phyloP scores from a whole-genome alignment of 2,797 vertebrate species.

The Garrulus glandarius region DNA sequence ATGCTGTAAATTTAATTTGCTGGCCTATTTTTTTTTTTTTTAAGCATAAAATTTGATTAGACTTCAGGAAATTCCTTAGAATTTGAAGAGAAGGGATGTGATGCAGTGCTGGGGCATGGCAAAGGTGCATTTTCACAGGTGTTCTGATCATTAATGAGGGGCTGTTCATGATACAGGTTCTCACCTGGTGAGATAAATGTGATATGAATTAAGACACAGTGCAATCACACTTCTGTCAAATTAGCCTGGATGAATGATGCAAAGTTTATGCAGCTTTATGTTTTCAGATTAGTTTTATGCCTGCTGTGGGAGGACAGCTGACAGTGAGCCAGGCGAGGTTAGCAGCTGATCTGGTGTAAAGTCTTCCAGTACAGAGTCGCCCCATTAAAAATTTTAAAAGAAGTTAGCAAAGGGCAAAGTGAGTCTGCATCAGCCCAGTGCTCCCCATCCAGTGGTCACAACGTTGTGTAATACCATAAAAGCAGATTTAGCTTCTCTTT shows the following conservation, averaged over 20 bases:
- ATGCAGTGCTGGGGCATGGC: not conserved
- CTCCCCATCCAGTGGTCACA: not conserved
- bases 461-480: not conserved
- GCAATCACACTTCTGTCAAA: constrained; percentile 31
- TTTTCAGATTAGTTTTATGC: constrained; percentile 47
- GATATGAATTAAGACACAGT: not conserved
- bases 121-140: not conserved
- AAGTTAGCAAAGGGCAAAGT: not conserved
- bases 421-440: not conserved
- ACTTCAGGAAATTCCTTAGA: not conserved
- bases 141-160: not conserved
- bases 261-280: constrained; percentile 44
- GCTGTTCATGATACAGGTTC: not conserved
- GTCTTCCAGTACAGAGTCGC: not conserved
- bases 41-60: not conserved
- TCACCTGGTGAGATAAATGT: not conserved
- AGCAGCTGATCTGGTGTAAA: constrained; percentile 19
- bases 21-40: not conserved
- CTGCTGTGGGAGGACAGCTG: constrained; percentile 34
- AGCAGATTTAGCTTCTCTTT: not conserved
- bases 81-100: not conserved
- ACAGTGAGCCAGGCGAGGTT: constrained; percentile 44
- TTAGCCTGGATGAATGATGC: constrained; percentile 33
- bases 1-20: not conserved
- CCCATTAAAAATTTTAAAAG: not conserved